phyloP scores from a whole-genome alignment of 1,140 invertebrate genomes.

The Campoletis sonorensis region DNA sequence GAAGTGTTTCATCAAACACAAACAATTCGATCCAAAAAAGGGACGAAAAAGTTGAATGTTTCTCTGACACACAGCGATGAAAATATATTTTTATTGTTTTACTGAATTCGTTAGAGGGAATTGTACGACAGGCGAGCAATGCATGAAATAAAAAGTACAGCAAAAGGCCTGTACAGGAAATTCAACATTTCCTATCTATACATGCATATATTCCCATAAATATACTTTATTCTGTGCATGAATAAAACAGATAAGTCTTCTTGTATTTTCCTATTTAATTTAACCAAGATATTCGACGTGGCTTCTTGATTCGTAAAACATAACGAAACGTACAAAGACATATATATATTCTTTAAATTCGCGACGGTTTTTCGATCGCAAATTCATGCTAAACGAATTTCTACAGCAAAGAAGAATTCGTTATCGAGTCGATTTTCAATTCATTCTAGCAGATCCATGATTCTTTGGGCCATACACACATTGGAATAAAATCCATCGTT shows the following conservation, averaged over 20 bases:
- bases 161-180: neutral
- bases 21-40: neutral
- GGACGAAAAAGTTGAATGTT: too few species aligned
- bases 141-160: neutral
- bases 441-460: neutral
- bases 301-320: constrained; percentile 1
- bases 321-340: neutral
- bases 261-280: constrained; percentile 24
- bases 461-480: neutral
- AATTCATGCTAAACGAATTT: constrained; percentile 38
- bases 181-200: neutral
- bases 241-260: constrained; percentile 24
- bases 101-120: neutral
- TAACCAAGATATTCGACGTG: neutral
- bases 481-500: neutral
- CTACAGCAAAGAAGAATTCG: constrained; percentile 37
- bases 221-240: constrained; percentile 9
- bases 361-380: neutral
- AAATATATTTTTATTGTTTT: too few species aligned
- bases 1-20: neutral
- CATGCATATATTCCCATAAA: too few species aligned
- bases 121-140: neutral
- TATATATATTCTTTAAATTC: neutral
- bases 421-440: constrained; percentile 29
- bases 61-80: too few species aligned